These are phyloP conservation scores for Coregonus ussuriensis DNA, from an alignment of 2,797 vertebrate species.

Conservation along the genomic window DNA sequence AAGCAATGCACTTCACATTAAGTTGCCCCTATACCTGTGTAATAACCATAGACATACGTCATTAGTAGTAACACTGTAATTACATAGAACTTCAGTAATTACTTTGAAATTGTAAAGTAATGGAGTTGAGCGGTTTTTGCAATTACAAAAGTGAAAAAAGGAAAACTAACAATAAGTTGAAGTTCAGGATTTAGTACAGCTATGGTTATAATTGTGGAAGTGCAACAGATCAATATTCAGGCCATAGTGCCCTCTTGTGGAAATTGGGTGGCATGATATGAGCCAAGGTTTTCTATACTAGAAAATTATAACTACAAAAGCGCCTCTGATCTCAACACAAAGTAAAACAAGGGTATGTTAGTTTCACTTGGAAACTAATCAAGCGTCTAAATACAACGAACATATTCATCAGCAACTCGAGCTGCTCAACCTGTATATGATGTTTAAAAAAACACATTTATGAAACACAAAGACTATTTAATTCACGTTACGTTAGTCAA, in stretches of 20 bases:
- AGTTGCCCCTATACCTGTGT: background rate
- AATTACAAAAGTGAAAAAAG: background rate
- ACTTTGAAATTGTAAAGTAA: background rate
- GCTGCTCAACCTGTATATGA: too few relatives aligned
- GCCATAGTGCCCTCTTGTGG: conserved; percentile 1
- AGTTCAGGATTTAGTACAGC: too few relatives aligned
- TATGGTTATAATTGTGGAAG: too few relatives aligned
- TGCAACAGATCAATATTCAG: background rate
- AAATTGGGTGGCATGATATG: background rate
- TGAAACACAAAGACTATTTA: background rate
- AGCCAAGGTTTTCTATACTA: background rate
- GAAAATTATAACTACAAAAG: background rate
- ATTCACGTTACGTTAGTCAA: background rate
- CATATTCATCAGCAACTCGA: background rate
- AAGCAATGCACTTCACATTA: background rate
- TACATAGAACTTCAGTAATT: background rate
- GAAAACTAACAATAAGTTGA: background rate
- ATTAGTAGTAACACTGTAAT: background rate
- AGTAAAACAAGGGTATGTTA: background rate
- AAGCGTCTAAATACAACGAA: background rate
- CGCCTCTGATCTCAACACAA: background rate
- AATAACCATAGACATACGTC: background rate
- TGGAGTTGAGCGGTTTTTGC: background rate
- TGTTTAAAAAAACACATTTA: background rate
- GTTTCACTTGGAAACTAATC: background rate